Evolutionary conservation across 2,888 invertebrate species (phyloP).

Genomic region (Salpingus planirostris): DNA sequence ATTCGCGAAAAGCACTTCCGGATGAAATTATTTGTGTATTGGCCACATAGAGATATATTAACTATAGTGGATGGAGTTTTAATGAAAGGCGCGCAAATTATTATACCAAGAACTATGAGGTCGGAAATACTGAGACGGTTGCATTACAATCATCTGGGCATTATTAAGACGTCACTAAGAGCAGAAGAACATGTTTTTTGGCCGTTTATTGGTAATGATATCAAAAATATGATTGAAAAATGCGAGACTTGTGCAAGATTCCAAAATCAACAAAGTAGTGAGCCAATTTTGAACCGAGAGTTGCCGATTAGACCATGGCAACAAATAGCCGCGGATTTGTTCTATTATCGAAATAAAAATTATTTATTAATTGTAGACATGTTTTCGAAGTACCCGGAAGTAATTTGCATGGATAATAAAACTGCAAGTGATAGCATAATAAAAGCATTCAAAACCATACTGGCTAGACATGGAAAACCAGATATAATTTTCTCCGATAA

Average conservation of each 20-base stretch:
- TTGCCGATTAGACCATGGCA: neutral
- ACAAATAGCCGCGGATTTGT: neutral
- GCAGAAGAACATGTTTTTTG: too few species aligned
- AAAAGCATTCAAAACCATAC: neutral
- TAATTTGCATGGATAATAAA: neutral
- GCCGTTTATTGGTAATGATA: too few species aligned
- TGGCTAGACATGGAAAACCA: constrained; percentile 1
- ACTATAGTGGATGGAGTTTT: too few species aligned
- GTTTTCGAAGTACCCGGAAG: neutral
- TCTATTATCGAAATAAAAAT: neutral
- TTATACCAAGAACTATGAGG: too few species aligned
- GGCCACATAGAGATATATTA: too few species aligned
- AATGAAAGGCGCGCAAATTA: too few species aligned
- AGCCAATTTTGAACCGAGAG: neutral
- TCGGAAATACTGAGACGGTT: too few species aligned
- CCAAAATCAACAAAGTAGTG: neutral
- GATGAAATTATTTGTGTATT: too few species aligned
- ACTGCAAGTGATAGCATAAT: neutral
- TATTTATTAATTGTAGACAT: constrained; percentile 1
- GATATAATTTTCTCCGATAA: neutral
- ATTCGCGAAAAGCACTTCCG: too few species aligned
- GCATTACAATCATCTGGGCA: too few species aligned
- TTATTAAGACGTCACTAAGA: too few species aligned
- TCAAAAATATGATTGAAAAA: too few species aligned
- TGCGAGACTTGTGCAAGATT: neutral